phyloP scores from a whole-genome alignment of 2,888 invertebrate species.

The Lasioglossum pauxillum region DNA sequence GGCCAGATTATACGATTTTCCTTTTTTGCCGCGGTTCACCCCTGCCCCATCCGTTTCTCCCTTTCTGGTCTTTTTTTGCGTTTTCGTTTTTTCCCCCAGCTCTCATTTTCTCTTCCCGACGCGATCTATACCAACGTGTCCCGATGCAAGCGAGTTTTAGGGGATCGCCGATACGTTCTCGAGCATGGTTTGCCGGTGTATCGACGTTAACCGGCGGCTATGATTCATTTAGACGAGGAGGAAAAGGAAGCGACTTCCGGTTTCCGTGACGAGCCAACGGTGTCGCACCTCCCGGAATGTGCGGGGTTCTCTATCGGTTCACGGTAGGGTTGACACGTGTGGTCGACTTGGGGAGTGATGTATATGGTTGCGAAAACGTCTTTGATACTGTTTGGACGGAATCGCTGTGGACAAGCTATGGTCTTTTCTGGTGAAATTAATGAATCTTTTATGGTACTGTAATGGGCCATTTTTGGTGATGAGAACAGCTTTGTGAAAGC shows the following conservation, averaged over 20 bases:
- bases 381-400: neutral
- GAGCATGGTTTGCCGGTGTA: neutral
- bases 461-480: no score
- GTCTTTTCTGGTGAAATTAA: neutral
- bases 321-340: neutral
- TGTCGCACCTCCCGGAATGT: neutral
- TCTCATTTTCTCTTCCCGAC: neutral
- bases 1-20: constrained; percentile 70
- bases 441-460: no score
- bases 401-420: neutral
- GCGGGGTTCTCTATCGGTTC: neutral
- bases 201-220: neutral
- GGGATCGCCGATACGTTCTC: neutral
- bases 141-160: constrained; percentile 4
- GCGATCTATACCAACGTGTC: neutral
- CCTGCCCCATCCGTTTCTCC: neutral
- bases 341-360: neutral
- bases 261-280: neutral
- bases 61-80: neutral
- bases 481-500: no score
- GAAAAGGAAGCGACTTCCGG: neutral
- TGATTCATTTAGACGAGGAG: constrained; percentile 15
- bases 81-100: neutral
- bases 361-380: neutral
- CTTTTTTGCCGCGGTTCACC: constrained; percentile 53